Base-by-base conservation (phyloP, 2,797 vertebrate species). In the Rhabdophis nuchalis region DNA sequence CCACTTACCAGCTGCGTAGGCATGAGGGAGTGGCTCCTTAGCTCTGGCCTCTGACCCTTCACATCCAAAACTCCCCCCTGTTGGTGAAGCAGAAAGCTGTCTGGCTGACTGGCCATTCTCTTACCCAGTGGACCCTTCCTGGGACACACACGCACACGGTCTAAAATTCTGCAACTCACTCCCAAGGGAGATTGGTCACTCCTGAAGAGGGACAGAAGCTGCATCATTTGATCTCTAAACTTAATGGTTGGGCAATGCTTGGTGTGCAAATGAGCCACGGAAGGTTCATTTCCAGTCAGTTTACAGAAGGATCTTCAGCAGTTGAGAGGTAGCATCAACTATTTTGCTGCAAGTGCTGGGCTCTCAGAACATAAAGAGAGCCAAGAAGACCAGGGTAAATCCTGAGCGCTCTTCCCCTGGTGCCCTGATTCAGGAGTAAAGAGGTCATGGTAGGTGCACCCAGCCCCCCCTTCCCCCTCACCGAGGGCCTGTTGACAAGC, bases 401-500 rank as follows among this genome's bases (percentile, higher is more conserved):
- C 72, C 41, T 5, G 41, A 2, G 20, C 4, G 1, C 20, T 25
- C 20, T 46, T 46, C 9, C 72, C 29, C 27, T 32, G 6, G 14
- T 68, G 64, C 50, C 29, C 25, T 57, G n/a, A 27, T 2, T 29
- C 54, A 60, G 5, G 5, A 12, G 7, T 0, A 10, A 32, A 16
- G 13, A 8, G 11, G 23, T 57, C 1, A 1, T 36, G 20, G 68
- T 16, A 10, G 1, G 7, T 11, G 10, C 23, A 10, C 11, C 32
- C 18, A 18, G 9, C 20, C 50, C 16, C n/a, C 41, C 20, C 36
- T 36, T 52, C 20, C 53, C 32, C 18, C 97, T 98, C 97, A 99
- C 99, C 93, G 97, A 98, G 1, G 98, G 98, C 96, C 98, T 98
- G 97, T 99, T 98, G 97, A 99, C 98, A 25, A 99, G 98, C 99